A percentile compares a stretch with the other conserved stretches of the same genome.
Conservation (phyloP, 2,888 invertebrate species). For the Pristionchus japonicus region DNA sequence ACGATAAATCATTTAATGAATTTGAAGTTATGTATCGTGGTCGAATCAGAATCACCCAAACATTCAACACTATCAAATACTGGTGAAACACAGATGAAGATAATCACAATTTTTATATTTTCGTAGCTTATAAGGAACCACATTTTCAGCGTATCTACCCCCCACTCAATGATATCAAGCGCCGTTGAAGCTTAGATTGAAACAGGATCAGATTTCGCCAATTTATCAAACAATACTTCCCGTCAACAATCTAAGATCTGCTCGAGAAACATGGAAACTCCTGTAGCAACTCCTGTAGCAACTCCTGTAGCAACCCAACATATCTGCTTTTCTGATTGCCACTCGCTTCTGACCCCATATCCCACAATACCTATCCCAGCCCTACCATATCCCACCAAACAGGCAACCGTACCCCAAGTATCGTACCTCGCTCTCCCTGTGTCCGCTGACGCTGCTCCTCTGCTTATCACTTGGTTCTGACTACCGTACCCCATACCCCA, state of each 20-base stretch:
- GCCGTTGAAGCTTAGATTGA: neutral
- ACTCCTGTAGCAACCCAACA: neutral
- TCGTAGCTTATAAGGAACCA: too few species aligned
- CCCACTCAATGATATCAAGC: neutral
- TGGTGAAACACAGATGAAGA: neutral
- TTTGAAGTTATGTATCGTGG: too few species aligned
- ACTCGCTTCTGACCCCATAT: neutral
- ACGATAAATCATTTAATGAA: too few species aligned
- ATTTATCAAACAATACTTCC: neutral
- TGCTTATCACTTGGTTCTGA: too few species aligned
- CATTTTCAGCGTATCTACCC: too few species aligned
- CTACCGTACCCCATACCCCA: too few species aligned
- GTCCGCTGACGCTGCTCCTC: neutral
- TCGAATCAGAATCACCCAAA: neutral
- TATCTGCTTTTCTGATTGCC: neutral
- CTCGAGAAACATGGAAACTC: neutral
- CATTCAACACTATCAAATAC: neutral
- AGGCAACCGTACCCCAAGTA: too few species aligned
- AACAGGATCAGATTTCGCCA: neutral
- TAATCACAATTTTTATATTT: too few species aligned
- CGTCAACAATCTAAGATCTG: neutral
- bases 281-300: neutral
- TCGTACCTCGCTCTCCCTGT: conserved; percentile 51
- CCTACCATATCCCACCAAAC: too few species aligned
- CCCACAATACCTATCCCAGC: too few species aligned